A percentile compares a stretch with the other conserved stretches of the same genome.
Conservation (phyloP, 2,113 vertebrate genomes). For the Pelusios castaneus region DNA sequence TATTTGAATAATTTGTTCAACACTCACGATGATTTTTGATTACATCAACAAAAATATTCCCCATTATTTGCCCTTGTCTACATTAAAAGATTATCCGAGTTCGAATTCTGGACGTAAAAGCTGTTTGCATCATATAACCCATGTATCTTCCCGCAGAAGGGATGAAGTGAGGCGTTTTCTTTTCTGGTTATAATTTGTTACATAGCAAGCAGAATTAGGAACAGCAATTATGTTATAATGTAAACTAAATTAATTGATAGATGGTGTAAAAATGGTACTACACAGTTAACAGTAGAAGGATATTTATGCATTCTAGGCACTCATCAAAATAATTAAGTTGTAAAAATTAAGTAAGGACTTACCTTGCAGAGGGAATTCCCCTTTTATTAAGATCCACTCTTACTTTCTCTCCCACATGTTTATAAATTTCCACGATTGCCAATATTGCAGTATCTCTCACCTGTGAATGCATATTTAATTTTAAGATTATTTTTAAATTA, state of each 20-base stretch:
- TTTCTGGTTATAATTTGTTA: background rate
- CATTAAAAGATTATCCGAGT: background rate
- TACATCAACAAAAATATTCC: background rate
- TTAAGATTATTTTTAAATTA: background rate
- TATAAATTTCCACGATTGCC: slow-evolving; percentile 91
- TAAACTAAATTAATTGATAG: background rate
- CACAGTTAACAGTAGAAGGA: background rate
- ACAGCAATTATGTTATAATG: rapidly evolving
- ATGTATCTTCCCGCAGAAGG: background rate
- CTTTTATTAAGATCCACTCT: slow-evolving; percentile 87
- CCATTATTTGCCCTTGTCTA: background rate
- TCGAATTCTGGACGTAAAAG: background rate
- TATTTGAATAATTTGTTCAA: background rate
- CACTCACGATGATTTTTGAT: background rate
- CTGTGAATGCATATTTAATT: slow-evolving; percentile 70
- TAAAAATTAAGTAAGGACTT: slow-evolving; percentile 61
- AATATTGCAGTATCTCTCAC: slow-evolving; percentile 90
- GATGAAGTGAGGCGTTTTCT: background rate
- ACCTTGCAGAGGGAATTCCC: slow-evolving; percentile 90
- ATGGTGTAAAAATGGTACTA: background rate
- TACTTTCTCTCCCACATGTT: slow-evolving; percentile 91
- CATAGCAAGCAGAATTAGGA: background rate
- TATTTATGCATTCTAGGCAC: background rate
- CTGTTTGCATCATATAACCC: background rate
- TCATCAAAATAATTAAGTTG: background rate